A percentile compares a stretch with the other conserved stretches of the same genome.
Conservation (phyloP, 2,797 vertebrate species). For the Fratercula arctica region DNA sequence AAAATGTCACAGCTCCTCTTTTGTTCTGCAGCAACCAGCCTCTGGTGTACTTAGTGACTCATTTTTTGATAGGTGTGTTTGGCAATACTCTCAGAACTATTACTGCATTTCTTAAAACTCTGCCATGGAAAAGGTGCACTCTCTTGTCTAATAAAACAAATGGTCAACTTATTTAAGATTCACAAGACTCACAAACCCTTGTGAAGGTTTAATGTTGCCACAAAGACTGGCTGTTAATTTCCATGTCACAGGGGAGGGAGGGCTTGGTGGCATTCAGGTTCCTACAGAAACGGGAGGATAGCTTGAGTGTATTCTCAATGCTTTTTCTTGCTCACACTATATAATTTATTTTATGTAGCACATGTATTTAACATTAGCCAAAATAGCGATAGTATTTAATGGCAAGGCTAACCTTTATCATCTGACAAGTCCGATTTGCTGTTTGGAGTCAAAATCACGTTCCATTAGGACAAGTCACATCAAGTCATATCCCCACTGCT, state of each 20-base stretch:
- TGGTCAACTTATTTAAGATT: neutral
- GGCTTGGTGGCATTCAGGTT: neutral
- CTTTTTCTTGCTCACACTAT: neutral
- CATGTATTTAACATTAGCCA: neutral
- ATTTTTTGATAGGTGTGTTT: slow-evolving; percentile 30
- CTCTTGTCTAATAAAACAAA: neutral
- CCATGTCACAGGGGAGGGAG: neutral
- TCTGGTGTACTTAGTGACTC: slow-evolving; percentile 11
- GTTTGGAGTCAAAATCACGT: slow-evolving; percentile 52
- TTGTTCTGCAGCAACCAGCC: neutral
- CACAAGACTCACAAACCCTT: neutral
- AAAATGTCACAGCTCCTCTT: slow-evolving; percentile 28
- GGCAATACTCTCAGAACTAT: neutral
- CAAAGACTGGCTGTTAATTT: neutral
- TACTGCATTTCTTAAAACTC: neutral
- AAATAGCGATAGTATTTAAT: neutral
- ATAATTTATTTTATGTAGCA: neutral
- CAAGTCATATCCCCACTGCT: slow-evolving; percentile 20
- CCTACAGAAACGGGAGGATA: neutral
- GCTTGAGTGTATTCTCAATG: neutral
- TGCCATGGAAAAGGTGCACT: neutral
- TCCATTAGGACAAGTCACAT: slow-evolving; percentile 54
- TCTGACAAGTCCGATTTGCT: slow-evolving; percentile 40
- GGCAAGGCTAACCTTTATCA: slow-evolving; percentile 23
- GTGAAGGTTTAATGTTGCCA: neutral